A percentile compares a stretch with the other conserved stretches of the same genome.
These are phyloP conservation scores for Crioceris asparagi DNA, from an alignment of 2,888 invertebrate genomes.

Conservation along the genomic window DNA sequence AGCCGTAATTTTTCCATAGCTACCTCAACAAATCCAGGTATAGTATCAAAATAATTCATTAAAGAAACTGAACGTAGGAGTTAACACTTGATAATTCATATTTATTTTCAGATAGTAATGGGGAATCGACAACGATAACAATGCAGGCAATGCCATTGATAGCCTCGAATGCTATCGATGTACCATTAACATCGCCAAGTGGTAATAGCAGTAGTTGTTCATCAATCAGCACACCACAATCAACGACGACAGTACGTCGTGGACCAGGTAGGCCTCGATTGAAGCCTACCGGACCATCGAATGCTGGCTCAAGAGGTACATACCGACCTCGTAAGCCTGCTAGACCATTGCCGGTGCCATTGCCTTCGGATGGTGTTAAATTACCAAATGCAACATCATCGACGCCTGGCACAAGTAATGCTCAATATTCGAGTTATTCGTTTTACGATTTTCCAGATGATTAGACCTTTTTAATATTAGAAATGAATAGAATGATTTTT, in stretches of 20 bases:
- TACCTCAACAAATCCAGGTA: slow-evolving; percentile 12
- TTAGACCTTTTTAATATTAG: slow-evolving; percentile 9
- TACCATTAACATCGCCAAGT: too few species aligned
- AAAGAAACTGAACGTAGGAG: too few species aligned
- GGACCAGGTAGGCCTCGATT: slow-evolving; percentile 60
- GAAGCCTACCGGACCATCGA: slow-evolving; percentile 53
- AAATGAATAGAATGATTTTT: too few species aligned
- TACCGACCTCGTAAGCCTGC: slow-evolving; percentile 47
- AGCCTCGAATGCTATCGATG: too few species aligned
- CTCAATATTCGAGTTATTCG: slow-evolving; percentile 29
- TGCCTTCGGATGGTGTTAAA: slow-evolving; percentile 32
- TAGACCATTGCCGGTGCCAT: slow-evolving; percentile 37
- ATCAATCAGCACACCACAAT: background rate
- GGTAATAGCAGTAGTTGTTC: too few species aligned
- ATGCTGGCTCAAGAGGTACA: slow-evolving; percentile 50
- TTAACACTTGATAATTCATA: too few species aligned
- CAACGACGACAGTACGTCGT: slow-evolving; percentile 39
- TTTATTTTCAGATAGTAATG: too few species aligned
- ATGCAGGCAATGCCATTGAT: too few species aligned
- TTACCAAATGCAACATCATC: slow-evolving; percentile 16
- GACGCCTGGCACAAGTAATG: slow-evolving; percentile 18
- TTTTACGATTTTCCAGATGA: slow-evolving; percentile 33
- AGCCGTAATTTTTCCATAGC: slow-evolving; percentile 25
- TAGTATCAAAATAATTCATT: slow-evolving; percentile 13
- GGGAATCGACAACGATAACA: too few species aligned